Percentiles rank a stretch among this genome's conserved stretches.
Conservation (phyloP, 2,888 invertebrate species). For the Germaria angustata region DNA sequence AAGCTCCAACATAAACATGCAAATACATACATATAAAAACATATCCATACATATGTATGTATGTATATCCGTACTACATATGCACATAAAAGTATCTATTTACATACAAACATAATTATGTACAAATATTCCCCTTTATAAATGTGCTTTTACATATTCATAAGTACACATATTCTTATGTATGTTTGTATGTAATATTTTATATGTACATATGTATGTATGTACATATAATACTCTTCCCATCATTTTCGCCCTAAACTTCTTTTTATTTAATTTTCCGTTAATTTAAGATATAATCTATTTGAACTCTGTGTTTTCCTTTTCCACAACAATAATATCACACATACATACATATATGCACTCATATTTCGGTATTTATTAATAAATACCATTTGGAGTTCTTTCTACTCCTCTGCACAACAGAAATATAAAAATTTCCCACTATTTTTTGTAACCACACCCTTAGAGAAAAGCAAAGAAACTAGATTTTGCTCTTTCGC, state of each 20-base stretch:
- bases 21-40: neutral
- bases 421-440: conserved; percentile 70
- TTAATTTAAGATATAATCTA: conserved; percentile 43
- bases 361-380: neutral
- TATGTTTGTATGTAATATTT: neutral
- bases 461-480: neutral
- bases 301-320: conserved; percentile 18
- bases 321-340: neutral
- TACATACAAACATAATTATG: no score
- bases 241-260: conserved; percentile 14
- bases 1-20: neutral
- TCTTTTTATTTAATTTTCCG: neutral
- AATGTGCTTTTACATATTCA: neutral
- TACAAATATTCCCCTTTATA: no score
- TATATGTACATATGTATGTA: neutral
- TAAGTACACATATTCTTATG: neutral
- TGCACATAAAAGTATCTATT: neutral
- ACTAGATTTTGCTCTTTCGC: conserved; percentile 45
- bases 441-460: conserved; percentile 72
- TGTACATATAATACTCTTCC: neutral
- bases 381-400: neutral
- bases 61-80: neutral
- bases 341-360: no score
- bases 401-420: neutral
- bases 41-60: neutral